Percentiles rank a stretch among this genome's conserved stretches.
These are phyloP conservation scores for Denticeps clupeoides DNA, from an alignment of 2,797 vertebrate species.

Conservation along the genomic window DNA sequence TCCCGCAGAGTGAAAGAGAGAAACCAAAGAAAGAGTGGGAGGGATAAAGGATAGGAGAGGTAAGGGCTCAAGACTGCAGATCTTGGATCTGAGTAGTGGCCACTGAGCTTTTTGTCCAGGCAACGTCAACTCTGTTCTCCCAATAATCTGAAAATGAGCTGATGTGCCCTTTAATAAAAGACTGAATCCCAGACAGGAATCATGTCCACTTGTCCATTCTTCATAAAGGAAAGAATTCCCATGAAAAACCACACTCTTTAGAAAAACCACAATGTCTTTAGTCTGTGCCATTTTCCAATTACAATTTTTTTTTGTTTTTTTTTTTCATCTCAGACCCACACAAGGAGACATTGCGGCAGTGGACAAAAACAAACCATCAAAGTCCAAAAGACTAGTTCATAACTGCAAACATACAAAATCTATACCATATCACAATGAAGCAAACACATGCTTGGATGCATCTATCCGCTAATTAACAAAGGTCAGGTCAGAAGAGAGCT, in stretches of 20 bases:
- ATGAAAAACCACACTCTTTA: conserved; percentile 41
- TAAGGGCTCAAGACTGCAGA: neutral
- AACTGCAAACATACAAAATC: no score
- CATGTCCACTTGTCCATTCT: conserved; percentile 40
- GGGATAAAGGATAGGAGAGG: conserved; percentile 14
- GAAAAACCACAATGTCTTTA: conserved; percentile 30
- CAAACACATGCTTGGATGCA: no score
- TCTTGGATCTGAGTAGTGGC: conserved; percentile 6
- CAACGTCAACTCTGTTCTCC: conserved; percentile 21
- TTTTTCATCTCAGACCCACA: no score
- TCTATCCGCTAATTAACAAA: no score
- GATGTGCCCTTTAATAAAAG: conserved; percentile 45
- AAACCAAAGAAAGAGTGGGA: neutral
- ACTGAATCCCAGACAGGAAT: conserved; percentile 7
- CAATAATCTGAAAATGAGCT: conserved; percentile 30
- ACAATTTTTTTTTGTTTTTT: conserved; percentile 40
- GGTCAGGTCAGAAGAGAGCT: no score
- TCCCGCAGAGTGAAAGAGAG: conserved; percentile 9
- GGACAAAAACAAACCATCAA: conserved; percentile 15
- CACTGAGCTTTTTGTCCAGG: conserved; percentile 1
- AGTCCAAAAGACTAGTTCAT: no score
- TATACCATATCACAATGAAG: no score
- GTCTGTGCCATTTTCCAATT: conserved; percentile 41
- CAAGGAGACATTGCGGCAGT: no score
- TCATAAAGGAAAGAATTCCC: conserved; percentile 50